These are phyloP conservation scores for Myotis lucifugus DNA, from an alignment of 2,113 vertebrate species.

Conservation along the genomic window DNA sequence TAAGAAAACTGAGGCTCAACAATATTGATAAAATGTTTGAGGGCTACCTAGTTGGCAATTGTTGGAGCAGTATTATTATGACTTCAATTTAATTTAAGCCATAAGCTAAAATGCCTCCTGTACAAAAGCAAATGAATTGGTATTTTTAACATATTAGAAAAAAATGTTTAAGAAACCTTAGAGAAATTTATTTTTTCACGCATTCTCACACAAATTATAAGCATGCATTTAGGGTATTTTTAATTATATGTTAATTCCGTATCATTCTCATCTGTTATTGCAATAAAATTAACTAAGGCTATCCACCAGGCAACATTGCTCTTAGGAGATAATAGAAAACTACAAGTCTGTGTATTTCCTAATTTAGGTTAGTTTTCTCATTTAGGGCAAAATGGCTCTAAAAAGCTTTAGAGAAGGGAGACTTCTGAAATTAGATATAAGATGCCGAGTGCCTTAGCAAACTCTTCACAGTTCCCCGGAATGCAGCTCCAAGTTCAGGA, in stretches of 20 bases:
- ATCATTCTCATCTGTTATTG: background rate
- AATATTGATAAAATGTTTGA: background rate
- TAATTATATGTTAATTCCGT: conserved; percentile 46
- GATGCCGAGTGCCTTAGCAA: background rate
- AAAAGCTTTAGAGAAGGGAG: background rate
- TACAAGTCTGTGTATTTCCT: background rate
- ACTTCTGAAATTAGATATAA: background rate
- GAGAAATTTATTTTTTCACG: conserved; percentile 49
- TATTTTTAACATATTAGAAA: background rate
- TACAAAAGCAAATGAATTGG: background rate
- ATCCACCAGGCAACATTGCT: background rate
- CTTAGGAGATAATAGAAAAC: conserved; percentile 20
- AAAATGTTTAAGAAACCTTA: conserved; percentile 30
- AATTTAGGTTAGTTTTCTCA: conserved; percentile 18
- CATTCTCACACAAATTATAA: conserved; percentile 27
- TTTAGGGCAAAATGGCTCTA: background rate
- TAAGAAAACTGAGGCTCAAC: background rate
- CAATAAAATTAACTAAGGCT: conserved; percentile 45
- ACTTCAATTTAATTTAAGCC: background rate
- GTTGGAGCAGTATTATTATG: background rate
- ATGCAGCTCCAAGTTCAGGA: background rate
- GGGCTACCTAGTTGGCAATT: background rate
- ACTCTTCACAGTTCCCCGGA: background rate
- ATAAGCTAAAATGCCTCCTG: background rate
- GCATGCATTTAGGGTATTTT: conserved; percentile 21